Conservation (phyloP, 2,888 invertebrate genomes). For the Andrena bucephala region DNA sequence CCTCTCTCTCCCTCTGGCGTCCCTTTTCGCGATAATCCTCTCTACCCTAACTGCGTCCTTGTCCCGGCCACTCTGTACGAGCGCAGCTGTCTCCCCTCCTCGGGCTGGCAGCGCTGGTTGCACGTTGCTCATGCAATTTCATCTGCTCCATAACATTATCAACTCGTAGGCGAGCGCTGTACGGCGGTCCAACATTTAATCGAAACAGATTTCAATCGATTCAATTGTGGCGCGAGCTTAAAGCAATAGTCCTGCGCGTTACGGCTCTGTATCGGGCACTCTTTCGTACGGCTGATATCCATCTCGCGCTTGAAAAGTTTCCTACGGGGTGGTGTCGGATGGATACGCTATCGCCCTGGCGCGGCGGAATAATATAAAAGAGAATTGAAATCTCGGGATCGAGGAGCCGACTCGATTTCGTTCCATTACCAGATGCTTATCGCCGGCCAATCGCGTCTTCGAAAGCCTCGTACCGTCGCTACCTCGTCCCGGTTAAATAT, state of each 20-base stretch:
- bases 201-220: conserved; percentile 61
- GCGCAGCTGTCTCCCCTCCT: conserved; percentile 26
- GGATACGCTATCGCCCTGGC: background rate
- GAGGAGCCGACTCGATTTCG: background rate
- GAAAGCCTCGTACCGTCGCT: background rate
- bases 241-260: background rate
- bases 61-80: background rate
- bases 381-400: conserved; percentile 31
- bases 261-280: conserved; percentile 3
- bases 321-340: background rate
- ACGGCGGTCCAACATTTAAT: conserved; percentile 61
- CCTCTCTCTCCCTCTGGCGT: background rate
- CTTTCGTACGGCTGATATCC: conserved; percentile 53
- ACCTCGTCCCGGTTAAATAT: background rate
- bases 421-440: conserved; percentile 13
- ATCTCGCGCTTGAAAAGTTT: conserved; percentile 43
- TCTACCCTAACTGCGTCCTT: background rate
- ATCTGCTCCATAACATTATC: conserved; percentile 66
- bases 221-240: background rate
- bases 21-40: conserved; percentile 26
- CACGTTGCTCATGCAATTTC: conserved; percentile 39
- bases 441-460: background rate
- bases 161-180: conserved; percentile 65
- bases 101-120: conserved; percentile 17
- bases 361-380: background rate